Base-by-base conservation (phyloP, 2,797 vertebrate genomes). In the Erithacus rubecula region DNA sequence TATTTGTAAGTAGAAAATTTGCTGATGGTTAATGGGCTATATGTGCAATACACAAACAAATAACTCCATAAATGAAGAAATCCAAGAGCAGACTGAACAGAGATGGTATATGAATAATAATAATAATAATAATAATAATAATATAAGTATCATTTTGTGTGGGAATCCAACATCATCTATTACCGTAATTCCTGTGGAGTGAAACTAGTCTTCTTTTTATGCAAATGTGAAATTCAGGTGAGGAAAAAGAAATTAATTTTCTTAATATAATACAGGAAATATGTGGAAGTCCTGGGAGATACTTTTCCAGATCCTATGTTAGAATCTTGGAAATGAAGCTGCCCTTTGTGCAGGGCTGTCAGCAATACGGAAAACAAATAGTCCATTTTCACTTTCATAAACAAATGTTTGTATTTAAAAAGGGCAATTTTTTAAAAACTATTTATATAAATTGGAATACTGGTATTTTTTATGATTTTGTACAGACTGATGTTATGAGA, bases 361-460 rank as follows among this genome's bases (percentile, higher is more conserved):
- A 71, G 5, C 34, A 64, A 63, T 36, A 51, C 3, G 51, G 34
- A 62, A 82, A 74, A n/a, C 8, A 87, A 56, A 12, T 52, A 41
- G 17, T 15, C 12, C 4, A 30, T 11, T 80, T 83, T 62, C 15
- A 44, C 21, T 69, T 72, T 77, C 43, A 76, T 11, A 22, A 29
- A 12, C 2, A 51, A 64, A 37, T 3, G 41, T 58, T 9, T 21
- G 0, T 37, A 56, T 34, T 62, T 77, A 0, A 51, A 79, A 86
- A 49, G 5, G 2, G 6, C 0, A 70, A 10, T 0, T 10, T 8
- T 44, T 76, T 27, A 2, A 6, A 83, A 89, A 2, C 18, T 19
- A 22, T 74, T 63, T 63, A 10, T 46, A 69, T 14, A 58, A 62
- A 53, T 32, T 5, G 4, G 4, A 79, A 30, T 71, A 29, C 4